Evolutionary conservation across 30 jellyfish, hydroid and myxozoan species (phyloP).

Genomic region (Cassiopea andromeda): DNA sequence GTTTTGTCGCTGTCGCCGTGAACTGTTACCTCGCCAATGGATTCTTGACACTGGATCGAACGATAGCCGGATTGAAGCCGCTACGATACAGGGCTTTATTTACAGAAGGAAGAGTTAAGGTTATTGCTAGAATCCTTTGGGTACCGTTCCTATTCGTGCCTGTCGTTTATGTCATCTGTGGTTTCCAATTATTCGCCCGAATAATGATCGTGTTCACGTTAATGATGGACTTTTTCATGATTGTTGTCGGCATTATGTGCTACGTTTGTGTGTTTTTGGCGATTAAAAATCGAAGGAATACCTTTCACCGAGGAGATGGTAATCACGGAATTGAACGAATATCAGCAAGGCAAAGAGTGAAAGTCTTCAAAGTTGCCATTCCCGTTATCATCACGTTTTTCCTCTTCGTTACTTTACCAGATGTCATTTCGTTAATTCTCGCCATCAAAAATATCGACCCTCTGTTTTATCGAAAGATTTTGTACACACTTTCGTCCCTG

Average conservation of each 20-base stretch:
- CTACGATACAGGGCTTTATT: constrained; percentile 24
- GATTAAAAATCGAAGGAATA: constrained; percentile 8
- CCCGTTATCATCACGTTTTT: constrained; percentile 39
- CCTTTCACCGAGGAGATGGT: constrained; percentile 1
- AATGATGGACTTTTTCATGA: constrained; percentile 17
- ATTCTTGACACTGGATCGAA: constrained; percentile 41
- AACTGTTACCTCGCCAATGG: constrained; percentile 55
- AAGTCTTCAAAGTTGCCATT: constrained; percentile 39
- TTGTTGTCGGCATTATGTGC: constrained; percentile 12
- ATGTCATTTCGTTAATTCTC: constrained; percentile 24
- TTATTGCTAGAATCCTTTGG: constrained; percentile 34
- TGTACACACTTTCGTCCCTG: constrained; percentile 44
- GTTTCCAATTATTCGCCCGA: constrained; percentile 23
- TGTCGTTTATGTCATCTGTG: constrained; percentile 14
- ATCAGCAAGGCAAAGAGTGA: neutral
- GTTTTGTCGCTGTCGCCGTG: constrained; percentile 9
- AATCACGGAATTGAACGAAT: neutral
- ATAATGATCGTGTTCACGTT: constrained; percentile 5
- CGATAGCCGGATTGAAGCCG: constrained; percentile 46
- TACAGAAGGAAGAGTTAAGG: constrained; percentile 31
- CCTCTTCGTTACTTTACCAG: constrained; percentile 44
- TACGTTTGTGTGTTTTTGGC: constrained; percentile 15
- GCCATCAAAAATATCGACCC: constrained; percentile 37
- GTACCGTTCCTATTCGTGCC: constrained; percentile 41
- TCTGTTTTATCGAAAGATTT: constrained; percentile 24